Evolutionary conservation across 2,888 invertebrate species (phyloP).

Genomic region (Drosophila differens): DNA sequence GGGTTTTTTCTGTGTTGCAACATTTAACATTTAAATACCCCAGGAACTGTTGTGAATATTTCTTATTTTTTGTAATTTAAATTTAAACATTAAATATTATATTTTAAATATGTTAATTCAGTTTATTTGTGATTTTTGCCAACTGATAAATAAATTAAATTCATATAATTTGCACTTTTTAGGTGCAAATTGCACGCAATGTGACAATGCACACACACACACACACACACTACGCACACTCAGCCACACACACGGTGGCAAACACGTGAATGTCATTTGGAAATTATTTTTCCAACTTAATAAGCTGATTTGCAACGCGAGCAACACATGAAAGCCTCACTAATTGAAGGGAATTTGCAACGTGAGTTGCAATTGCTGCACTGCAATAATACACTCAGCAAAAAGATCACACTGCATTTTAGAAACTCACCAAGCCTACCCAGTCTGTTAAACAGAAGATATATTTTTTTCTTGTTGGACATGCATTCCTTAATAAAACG

Average conservation of each 20-base stretch:
- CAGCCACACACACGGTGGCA: neutral
- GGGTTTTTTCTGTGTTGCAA: neutral
- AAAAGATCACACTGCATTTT: neutral
- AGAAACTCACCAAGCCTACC: neutral
- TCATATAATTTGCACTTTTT: conserved; percentile 49
- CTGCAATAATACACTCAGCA: neutral
- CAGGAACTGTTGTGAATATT: neutral
- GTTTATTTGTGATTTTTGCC: neutral
- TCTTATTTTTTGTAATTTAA: conserved; percentile 4
- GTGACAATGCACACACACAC: conserved; percentile 2
- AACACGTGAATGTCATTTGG: conserved; percentile 34
- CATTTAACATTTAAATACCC: neutral
- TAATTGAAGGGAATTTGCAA: conserved; percentile 56
- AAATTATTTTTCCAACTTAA: conserved; percentile 41
- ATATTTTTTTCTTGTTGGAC: neutral
- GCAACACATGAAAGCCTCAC: conserved; percentile 40
- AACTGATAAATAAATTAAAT: neutral
- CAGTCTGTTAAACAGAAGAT: neutral
- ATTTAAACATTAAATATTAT: conserved; percentile 16
- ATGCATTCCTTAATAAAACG: neutral
- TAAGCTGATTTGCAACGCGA: conserved; percentile 55
- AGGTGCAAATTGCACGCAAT: conserved; percentile 54
- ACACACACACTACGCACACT: neutral
- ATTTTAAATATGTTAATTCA: neutral
- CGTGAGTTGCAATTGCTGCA: conserved; percentile 4